phyloP scores from a whole-genome alignment of 2,888 invertebrate species.

The Pterostichus madidus region DNA sequence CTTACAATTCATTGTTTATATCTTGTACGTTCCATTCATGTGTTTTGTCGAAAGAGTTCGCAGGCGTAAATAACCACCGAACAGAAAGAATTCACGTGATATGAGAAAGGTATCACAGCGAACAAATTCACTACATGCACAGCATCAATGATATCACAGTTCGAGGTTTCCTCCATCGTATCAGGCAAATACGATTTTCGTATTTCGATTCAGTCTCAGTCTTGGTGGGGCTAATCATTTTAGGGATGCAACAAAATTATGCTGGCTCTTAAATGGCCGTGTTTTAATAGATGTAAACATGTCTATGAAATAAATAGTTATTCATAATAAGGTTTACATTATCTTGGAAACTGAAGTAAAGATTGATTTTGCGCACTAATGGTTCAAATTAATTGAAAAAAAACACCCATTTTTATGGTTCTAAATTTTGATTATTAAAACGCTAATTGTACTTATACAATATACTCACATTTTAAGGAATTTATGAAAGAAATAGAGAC shows the following conservation, averaged over 20 bases:
- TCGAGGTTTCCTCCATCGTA: neutral
- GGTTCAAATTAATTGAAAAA: too few relatives aligned
- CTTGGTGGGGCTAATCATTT: neutral
- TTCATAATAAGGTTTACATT: too few relatives aligned
- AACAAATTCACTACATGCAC: neutral
- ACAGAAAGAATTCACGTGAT: slow-evolving; percentile 6
- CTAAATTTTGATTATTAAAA: too few relatives aligned
- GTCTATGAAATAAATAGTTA: too few relatives aligned
- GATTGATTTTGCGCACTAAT: too few relatives aligned
- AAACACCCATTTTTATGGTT: too few relatives aligned
- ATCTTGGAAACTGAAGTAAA: too few relatives aligned
- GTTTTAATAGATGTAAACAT: too few relatives aligned
- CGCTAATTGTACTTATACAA: too few relatives aligned
- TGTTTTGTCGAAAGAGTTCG: neutral
- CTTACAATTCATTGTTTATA: slow-evolving; percentile 22
- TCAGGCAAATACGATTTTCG: neutral
- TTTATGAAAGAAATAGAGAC: too few relatives aligned
- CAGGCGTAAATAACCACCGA: slow-evolving; percentile 1
- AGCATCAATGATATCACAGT: neutral
- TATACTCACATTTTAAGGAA: too few relatives aligned
- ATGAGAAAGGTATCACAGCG: slow-evolving; percentile 6
- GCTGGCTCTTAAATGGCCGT: too few relatives aligned
- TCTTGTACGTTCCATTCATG: slow-evolving; percentile 21
- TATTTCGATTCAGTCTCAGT: neutral
- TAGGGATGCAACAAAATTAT: neutral